Conservation (phyloP, 1,140 invertebrate species). For the Marisa cornuarietis region DNA sequence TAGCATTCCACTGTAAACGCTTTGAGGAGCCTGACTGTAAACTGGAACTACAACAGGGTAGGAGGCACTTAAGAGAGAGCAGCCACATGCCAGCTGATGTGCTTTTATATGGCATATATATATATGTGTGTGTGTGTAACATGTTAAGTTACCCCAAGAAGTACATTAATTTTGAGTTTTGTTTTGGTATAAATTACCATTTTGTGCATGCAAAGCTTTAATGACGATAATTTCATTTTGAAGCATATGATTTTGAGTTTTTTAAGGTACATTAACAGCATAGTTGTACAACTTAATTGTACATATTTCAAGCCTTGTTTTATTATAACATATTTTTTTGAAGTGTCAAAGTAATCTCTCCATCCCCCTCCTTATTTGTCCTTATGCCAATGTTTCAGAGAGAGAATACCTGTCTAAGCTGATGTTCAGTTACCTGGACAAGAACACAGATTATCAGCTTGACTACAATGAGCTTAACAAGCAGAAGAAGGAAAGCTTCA, state of each 20-base stretch:
- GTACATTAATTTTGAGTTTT: no score
- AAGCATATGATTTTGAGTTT: no score
- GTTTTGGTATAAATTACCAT: no score
- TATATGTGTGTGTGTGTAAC: no score
- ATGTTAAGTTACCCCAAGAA: no score
- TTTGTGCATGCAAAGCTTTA: no score
- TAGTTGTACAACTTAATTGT: background rate
- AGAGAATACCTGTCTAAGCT: conserved; percentile 80
- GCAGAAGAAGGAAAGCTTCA: conserved; percentile 73
- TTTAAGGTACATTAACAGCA: background rate
- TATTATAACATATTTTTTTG: background rate
- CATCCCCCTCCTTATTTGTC: background rate
- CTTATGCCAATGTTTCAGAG: conserved; percentile 60
- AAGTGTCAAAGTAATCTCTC: background rate
- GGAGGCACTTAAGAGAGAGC: background rate
- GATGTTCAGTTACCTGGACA: conserved; percentile 83
- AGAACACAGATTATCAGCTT: conserved; percentile 77
- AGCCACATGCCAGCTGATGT: background rate
- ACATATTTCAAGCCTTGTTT: background rate
- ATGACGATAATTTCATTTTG: no score
- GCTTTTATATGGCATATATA: background rate
- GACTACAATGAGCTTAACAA: conserved; percentile 77
- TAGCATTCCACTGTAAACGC: conserved; percentile 78
- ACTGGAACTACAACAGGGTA: conserved; percentile 47
- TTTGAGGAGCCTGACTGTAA: conserved; percentile 65